Conservation (phyloP, 2,888 invertebrate species). For the Drosophila suboccidentalis region DNA sequence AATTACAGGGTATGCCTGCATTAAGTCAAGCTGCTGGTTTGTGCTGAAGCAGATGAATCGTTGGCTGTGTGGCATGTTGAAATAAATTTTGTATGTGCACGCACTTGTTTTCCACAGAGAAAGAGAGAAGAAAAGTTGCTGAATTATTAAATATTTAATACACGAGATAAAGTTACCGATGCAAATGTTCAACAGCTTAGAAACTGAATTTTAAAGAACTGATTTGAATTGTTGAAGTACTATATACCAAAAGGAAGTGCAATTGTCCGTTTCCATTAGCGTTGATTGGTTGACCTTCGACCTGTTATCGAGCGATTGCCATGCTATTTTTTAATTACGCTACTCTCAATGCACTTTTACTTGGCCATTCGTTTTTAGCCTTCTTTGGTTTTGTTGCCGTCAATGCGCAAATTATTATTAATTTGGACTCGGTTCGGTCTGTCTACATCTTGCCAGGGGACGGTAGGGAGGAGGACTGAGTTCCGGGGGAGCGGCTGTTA, state of each 20-base stretch:
- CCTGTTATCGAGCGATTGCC: constrained; percentile 37
- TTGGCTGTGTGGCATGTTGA: constrained; percentile 23
- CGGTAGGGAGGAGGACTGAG: neutral
- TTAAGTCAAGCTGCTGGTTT: constrained; percentile 21
- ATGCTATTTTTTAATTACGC: constrained; percentile 65
- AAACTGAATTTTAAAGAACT: neutral
- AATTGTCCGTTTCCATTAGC: constrained; percentile 53
- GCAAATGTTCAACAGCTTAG: constrained; percentile 26
- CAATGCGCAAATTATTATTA: constrained; percentile 77
- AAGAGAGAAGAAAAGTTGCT: constrained; percentile 5
- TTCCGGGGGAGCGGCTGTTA: neutral
- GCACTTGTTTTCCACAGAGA: constrained; percentile 42
- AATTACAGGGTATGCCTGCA: constrained; percentile 34
- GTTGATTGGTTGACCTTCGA: constrained; percentile 58
- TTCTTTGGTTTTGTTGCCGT: constrained; percentile 38
- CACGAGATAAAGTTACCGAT: constrained; percentile 18
- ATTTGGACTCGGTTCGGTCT: constrained; percentile 58
- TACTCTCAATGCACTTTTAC: constrained; percentile 34
- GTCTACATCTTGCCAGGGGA: constrained; percentile 27
- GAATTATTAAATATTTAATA: constrained; percentile 51
- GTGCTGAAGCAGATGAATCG: constrained; percentile 1
- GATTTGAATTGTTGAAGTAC: constrained; percentile 1
- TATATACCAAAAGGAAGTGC: neutral
- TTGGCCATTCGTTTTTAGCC: constrained; percentile 20
- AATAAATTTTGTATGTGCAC: constrained; percentile 67